These are phyloP conservation scores for Lasioglossum calceatum DNA, from an alignment of 2,888 invertebrate species.

Conservation along the genomic window DNA sequence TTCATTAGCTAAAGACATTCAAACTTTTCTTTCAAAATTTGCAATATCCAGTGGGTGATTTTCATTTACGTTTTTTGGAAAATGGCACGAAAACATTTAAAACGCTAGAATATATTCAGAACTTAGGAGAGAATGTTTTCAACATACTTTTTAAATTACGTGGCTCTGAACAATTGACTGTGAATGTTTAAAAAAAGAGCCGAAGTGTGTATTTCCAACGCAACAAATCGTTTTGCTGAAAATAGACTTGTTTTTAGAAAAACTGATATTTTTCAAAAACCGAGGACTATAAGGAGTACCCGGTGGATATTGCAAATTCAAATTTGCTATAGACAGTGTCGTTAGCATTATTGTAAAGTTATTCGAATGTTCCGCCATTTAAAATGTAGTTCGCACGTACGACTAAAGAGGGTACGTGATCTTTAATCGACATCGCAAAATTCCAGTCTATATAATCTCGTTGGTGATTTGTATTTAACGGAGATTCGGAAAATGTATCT, in stretches of 20 bases:
- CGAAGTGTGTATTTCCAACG: not conserved
- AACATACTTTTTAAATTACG: too few relatives aligned
- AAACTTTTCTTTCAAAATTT: not conserved
- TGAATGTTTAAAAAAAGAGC: not conserved
- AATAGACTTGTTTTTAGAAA: not conserved
- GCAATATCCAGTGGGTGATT: not conserved
- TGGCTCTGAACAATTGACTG: not conserved
- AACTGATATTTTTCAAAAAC: not conserved
- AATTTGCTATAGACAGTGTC: not conserved
- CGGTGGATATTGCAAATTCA: not conserved
- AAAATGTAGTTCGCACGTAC: slow-evolving; percentile 43
- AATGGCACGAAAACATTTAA: not conserved
- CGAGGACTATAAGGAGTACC: not conserved
- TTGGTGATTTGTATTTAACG: slow-evolving; percentile 49
- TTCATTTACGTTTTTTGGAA: not conserved
- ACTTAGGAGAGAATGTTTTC: not conserved
- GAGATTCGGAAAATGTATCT: slow-evolving; percentile 58
- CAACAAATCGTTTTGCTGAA: not conserved
- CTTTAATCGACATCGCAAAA: slow-evolving; percentile 50
- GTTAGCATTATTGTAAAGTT: not conserved
- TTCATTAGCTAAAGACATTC: not conserved
- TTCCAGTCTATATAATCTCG: slow-evolving; percentile 36
- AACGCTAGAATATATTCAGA: not conserved
- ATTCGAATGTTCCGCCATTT: slow-evolving; percentile 52
- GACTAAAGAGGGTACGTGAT: slow-evolving; percentile 47